Conservation (phyloP, 2,888 invertebrate genomes). For the Plusia festucae region DNA sequence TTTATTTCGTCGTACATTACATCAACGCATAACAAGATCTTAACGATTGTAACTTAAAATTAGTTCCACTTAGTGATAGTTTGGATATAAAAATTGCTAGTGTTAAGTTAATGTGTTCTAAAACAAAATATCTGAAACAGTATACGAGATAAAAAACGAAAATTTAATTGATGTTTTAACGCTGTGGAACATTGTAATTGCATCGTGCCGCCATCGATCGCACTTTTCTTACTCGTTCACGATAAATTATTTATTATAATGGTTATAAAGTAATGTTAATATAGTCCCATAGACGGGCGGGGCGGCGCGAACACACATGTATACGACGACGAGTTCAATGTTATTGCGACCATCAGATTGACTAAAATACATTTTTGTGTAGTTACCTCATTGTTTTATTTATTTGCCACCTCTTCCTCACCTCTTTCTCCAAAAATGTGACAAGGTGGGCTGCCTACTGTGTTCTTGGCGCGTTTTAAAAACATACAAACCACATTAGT, state of each 20-base stretch:
- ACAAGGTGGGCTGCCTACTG: no score
- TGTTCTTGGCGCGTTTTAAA: no score
- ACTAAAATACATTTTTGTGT: slow-evolving; percentile 89
- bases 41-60: slow-evolving; percentile 53
- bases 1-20: slow-evolving; percentile 69
- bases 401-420: slow-evolving; percentile 13
- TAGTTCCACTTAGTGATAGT: slow-evolving; percentile 76
- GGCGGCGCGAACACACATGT: slow-evolving; percentile 83
- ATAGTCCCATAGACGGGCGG: slow-evolving; percentile 62
- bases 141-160: slow-evolving; percentile 84
- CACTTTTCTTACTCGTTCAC: slow-evolving; percentile 64
- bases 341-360: slow-evolving; percentile 88
- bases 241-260: slow-evolving; percentile 68
- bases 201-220: slow-evolving; percentile 70
- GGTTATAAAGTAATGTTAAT: slow-evolving; percentile 54
- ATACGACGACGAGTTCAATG: slow-evolving; percentile 87
- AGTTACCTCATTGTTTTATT: slow-evolving; percentile 80
- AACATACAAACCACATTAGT: no score
- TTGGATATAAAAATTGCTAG: slow-evolving; percentile 74
- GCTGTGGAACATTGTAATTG: slow-evolving; percentile 76
- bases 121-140: slow-evolving; percentile 88
- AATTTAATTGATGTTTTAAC: slow-evolving; percentile 75
- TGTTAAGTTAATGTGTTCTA: slow-evolving; percentile 87
- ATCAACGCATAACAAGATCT: slow-evolving; percentile 55
- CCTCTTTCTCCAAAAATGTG: background rate